Evolutionary conservation across 2,888 invertebrate genomes (phyloP), one percentile per base, ranked within the genome.

Genomic region (Drosophila sordidula): DNA sequence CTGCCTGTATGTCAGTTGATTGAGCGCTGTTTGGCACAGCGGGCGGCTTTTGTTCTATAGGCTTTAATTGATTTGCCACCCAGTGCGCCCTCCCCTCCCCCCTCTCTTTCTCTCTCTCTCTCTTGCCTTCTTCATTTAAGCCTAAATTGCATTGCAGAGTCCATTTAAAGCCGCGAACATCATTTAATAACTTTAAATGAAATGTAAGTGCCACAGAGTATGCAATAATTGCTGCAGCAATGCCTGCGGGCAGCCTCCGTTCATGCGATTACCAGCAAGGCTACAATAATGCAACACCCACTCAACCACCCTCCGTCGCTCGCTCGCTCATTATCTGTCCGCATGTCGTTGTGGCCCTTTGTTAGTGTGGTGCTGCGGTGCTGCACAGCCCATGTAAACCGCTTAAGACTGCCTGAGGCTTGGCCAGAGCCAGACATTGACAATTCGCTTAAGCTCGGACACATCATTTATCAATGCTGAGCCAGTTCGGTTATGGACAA

Each of bases 161-260:
- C 59, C 50, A 62, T 71, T 78, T 69, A 68, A 55, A 36, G 57
- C 39, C 54, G 69, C 70, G 52, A 81, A 67, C 49, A 66, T 57
- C 62, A 65, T 58, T 78, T 78, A 83, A 88, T 86, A 86, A 87
- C 73, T 79, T 78, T 66, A 79, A 84, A 83, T 83, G 70, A 86
- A 83, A 78, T 81, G 63, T 70, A 81, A 78, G 71, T 72, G 79
- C 73, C 78, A 64, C 74, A 80, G 86, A 85, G 85, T 82, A 87
- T 80, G 84, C 78, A 78, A 78, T 87, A 80, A 84, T 87, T 87
- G 76, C 69, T 64, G 70, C 70, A 69, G 66, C 71, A 47, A 11
- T 45, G 66, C 58, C 78, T 46, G 68, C 39, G 61, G 71, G n/a
- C 29, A 36, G 39, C n/a, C n/a, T n/a, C 36, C 39, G 29, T 41